Conservation (phyloP, 2,797 vertebrate species). For the Pseudocheirus occidentalis region DNA sequence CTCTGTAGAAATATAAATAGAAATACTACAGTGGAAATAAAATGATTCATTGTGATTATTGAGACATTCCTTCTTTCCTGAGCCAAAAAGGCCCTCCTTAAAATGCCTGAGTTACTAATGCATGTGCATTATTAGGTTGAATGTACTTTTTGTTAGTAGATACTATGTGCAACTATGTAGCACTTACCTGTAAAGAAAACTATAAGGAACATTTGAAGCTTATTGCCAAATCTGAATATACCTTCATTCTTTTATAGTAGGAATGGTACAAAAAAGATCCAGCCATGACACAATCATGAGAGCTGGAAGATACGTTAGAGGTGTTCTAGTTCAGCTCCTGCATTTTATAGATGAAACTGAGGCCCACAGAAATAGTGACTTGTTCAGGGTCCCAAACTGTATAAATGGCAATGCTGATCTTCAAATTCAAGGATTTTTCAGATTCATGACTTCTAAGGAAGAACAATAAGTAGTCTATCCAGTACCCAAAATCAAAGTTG, state of each 20-base stretch:
- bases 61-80: not conserved
- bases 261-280: not conserved
- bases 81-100: not conserved
- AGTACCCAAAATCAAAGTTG: not conserved
- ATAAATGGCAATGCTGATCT: not conserved
- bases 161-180: not conserved
- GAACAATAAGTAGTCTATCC: not conserved
- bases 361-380: not conserved
- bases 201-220: not conserved
- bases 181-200: not conserved
- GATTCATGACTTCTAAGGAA: not conserved
- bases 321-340: not conserved
- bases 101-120: not conserved
- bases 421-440: not conserved
- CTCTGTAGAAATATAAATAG: not conserved
- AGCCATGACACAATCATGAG: not conserved
- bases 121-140: not conserved
- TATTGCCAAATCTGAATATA: not conserved
- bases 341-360: not conserved
- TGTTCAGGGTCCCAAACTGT: not conserved
- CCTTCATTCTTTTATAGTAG: not conserved
- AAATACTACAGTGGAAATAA: conserved; percentile 14
- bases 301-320: not conserved
- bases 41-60: conserved; percentile 14
- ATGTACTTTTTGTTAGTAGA: not conserved